Conservation (phyloP, 2,797 vertebrate species). For the Propithecus perrieri region DNA sequence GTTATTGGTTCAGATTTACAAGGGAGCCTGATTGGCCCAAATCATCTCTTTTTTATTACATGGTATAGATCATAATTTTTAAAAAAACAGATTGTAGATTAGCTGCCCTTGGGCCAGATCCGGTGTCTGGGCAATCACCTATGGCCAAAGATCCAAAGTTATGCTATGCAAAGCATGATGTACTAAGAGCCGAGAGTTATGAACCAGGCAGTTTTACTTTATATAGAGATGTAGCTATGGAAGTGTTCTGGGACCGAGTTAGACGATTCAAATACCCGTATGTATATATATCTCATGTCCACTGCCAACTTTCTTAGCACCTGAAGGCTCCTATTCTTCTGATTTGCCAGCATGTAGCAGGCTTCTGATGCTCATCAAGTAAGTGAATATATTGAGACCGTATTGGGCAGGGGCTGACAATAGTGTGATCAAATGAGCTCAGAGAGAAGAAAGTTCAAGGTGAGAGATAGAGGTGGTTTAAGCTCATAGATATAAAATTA, state of each 20-base stretch:
- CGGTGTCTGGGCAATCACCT: not conserved
- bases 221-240: not conserved
- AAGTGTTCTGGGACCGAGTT: not conserved
- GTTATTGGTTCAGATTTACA: slow-evolving; percentile 50
- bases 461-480: not conserved
- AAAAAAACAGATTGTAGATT: not conserved
- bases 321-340: not conserved
- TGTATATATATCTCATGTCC: not conserved
- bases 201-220: not conserved
- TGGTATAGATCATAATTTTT: not conserved
- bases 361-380: not conserved
- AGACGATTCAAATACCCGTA: not conserved
- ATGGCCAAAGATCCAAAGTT: not conserved
- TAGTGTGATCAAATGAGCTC: not conserved
- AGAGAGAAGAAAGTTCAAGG: not conserved
- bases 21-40: not conserved
- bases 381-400: not conserved
- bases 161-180: not conserved
- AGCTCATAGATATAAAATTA: not conserved
- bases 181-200: not conserved
- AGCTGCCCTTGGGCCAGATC: not conserved
- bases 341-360: not conserved
- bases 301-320: not conserved
- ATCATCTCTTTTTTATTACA: slow-evolving; percentile 26
- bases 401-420: not conserved